A percentile compares a stretch with the other conserved stretches of the same genome.
Conservation (phyloP, 2,113 vertebrate species). For the Pontoporia blainvillei region DNA sequence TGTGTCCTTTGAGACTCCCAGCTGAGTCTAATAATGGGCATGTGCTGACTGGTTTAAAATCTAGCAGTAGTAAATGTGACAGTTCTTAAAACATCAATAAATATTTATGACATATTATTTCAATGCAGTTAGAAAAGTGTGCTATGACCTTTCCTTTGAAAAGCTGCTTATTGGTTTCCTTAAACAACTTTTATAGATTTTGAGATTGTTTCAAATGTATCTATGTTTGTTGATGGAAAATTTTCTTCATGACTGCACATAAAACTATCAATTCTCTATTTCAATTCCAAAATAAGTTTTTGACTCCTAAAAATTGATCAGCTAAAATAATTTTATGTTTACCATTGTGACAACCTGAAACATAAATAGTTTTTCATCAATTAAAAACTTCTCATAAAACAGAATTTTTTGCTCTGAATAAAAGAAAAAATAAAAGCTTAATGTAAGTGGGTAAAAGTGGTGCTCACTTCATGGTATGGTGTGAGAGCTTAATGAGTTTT, state of each 20-base stretch:
- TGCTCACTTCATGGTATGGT: neutral
- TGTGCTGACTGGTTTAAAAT: neutral
- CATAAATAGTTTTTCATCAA: neutral
- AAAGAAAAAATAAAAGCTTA: neutral
- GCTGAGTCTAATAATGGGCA: neutral
- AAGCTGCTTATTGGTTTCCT: neutral
- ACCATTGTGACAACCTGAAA: neutral
- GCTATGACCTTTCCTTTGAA: neutral
- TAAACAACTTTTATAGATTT: neutral
- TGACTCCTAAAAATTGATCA: neutral
- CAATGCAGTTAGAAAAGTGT: neutral
- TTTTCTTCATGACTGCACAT: neutral
- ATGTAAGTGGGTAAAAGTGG: neutral
- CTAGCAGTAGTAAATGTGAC: neutral
- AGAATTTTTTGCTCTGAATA: neutral
- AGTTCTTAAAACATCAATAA: neutral
- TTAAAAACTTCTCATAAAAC: neutral
- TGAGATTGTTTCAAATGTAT: neutral
- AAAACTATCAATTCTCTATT: neutral
- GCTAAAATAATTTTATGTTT: neutral
- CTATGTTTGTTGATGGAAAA: neutral
- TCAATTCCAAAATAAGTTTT: neutral
- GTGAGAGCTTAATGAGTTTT: neutral
- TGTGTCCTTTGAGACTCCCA: neutral
- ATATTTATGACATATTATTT: slow-evolving; percentile 17